Conservation (phyloP, 2,113 vertebrate genomes). For the Carollia perspicillata region DNA sequence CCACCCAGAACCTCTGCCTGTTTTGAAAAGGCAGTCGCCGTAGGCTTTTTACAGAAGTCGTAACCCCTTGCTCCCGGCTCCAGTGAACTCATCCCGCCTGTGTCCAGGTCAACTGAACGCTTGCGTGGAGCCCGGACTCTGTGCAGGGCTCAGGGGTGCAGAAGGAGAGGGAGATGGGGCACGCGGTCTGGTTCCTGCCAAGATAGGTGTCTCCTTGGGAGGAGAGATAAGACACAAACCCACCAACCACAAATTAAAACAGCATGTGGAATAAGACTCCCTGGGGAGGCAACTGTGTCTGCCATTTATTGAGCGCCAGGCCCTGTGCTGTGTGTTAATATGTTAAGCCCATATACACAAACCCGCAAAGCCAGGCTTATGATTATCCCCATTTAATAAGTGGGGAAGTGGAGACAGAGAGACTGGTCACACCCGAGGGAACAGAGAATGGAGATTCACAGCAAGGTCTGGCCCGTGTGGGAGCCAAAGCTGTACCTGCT, state of each 20-base stretch:
- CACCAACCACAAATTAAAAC: background rate
- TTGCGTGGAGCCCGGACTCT: background rate
- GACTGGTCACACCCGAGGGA: background rate
- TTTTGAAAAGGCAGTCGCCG: background rate
- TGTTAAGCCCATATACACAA: background rate
- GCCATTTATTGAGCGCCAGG: background rate
- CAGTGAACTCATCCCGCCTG: background rate
- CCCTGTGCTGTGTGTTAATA: background rate
- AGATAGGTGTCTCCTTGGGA: background rate
- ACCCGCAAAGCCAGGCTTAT: background rate
- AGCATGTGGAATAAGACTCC: background rate
- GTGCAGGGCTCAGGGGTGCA: background rate
- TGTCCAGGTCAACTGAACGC: background rate
- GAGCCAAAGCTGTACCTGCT: background rate
- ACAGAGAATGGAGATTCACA: background rate
- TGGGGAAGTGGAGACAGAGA: background rate
- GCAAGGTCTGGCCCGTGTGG: background rate
- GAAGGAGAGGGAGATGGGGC: background rate
- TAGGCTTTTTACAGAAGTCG: background rate
- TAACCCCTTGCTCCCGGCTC: background rate
- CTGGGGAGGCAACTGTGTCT: background rate
- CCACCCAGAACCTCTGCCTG: background rate
- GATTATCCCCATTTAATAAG: background rate
- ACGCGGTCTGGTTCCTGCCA: background rate
- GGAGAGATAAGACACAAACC: background rate